These are phyloP conservation scores for Protobothrops flavoviridis DNA, from an alignment of 2,113 vertebrate species.

Conservation along the genomic window DNA sequence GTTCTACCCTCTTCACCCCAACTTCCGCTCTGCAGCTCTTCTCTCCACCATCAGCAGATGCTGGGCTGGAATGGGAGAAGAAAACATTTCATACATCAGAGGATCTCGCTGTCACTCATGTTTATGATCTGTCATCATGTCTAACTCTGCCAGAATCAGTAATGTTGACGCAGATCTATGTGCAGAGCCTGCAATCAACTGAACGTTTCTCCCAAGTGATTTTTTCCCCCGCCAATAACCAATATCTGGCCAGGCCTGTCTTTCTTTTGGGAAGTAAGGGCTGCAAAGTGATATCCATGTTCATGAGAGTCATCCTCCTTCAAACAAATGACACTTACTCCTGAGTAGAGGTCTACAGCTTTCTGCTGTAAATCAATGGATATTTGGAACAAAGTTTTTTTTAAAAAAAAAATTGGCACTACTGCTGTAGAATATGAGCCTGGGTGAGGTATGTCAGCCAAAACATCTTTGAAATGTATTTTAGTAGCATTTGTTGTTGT, in stretches of 20 bases:
- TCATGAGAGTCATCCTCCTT: background rate
- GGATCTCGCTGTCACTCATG: background rate
- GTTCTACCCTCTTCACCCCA: background rate
- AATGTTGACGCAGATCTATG: conserved; percentile 7
- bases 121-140: background rate
- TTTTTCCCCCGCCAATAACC: background rate
- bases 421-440: background rate
- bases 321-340: background rate
- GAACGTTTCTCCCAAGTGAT: background rate
- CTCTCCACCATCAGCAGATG: background rate
- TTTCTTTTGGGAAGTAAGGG: background rate
- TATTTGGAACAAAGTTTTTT: background rate
- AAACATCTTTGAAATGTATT: background rate
- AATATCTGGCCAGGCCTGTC: too few species aligned
- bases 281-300: background rate
- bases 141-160: background rate
- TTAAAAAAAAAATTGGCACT: background rate
- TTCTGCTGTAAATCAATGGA: background rate
- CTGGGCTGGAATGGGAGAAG: background rate
- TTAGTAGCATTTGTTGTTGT: background rate
- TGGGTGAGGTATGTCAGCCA: background rate
- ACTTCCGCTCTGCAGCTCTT: background rate
- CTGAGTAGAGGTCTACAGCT: background rate
- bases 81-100: background rate
- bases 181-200: background rate